phyloP scores from a whole-genome alignment of 2,797 vertebrate genomes.

The Steatocranus sp. region DNA sequence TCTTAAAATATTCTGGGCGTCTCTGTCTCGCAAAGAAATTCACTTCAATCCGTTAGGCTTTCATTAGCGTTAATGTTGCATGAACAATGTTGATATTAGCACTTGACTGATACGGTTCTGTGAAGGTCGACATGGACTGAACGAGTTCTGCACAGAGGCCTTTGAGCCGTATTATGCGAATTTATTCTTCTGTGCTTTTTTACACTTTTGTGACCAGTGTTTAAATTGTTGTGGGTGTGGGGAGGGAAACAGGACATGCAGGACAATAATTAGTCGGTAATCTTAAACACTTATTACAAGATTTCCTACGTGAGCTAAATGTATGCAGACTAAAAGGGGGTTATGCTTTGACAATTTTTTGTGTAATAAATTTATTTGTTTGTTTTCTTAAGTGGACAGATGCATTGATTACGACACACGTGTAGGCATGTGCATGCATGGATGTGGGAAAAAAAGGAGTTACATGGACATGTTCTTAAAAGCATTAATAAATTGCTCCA shows the following conservation, averaged over 20 bases:
- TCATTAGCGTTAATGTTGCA: slow-evolving; percentile 56
- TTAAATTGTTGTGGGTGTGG: neutral
- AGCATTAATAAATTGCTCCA: neutral
- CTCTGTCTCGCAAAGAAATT: slow-evolving; percentile 22
- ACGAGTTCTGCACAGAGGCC: neutral
- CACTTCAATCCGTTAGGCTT: slow-evolving; percentile 45
- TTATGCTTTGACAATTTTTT: neutral
- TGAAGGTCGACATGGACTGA: slow-evolving; percentile 27
- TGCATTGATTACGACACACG: neutral
- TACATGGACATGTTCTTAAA: neutral
- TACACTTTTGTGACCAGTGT: neutral
- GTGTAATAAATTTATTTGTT: neutral
- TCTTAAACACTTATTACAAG: neutral
- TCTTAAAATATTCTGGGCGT: slow-evolving; percentile 31
- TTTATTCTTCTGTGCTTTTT: neutral
- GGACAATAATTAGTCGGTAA: accelerated
- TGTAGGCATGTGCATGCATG: neutral
- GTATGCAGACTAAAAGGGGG: neutral
- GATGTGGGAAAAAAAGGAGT: neutral
- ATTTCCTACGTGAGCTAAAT: neutral
- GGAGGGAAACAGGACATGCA: neutral
- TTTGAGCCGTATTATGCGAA: neutral
- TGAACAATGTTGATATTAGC: slow-evolving; percentile 51
- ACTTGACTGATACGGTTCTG: slow-evolving; percentile 26
- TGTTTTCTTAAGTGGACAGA: neutral